Percentiles rank a stretch among this genome's conserved stretches.
Conservation (phyloP, 2,797 vertebrate species). For the Anomalospiza imberbis region DNA sequence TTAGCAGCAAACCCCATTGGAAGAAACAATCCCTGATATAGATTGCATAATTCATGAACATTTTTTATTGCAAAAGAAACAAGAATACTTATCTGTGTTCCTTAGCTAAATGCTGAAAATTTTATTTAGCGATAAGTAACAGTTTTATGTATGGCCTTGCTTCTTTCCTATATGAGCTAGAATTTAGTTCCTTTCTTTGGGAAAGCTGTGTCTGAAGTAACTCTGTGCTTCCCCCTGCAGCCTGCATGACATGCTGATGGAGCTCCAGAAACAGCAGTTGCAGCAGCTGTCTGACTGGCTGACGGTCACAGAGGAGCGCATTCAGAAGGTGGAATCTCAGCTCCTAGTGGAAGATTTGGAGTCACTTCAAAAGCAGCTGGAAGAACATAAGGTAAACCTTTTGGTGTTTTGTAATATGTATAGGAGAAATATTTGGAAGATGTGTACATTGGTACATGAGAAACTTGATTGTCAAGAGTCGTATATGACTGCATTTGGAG, state of each 20-base stretch:
- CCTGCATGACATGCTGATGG: conserved; percentile 95
- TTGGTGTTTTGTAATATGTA: not conserved
- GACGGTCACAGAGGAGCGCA: conserved; percentile 87
- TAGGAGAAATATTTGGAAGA: not conserved
- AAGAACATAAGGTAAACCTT: conserved; percentile 88
- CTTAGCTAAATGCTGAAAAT: not conserved
- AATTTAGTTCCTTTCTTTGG: not conserved
- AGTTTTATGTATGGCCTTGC: not conserved
- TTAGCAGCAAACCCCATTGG: not conserved
- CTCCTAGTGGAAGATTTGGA: conserved; percentile 76
- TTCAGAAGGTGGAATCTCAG: conserved; percentile 87
- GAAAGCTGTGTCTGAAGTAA: not conserved
- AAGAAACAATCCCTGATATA: not conserved
- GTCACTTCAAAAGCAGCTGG: conserved; percentile 83
- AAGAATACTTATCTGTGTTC: not conserved
- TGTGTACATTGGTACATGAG: not conserved
- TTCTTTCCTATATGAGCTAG: not conserved
- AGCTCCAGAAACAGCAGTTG: conserved; percentile 92
- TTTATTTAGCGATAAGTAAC: not conserved
- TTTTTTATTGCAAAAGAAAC: not conserved
- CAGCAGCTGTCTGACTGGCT: conserved; percentile 95
- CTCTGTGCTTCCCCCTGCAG: conserved; percentile 67
- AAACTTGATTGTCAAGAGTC: not conserved
- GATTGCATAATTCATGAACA: not conserved
- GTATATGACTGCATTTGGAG: not conserved